Base-by-base conservation (phyloP, 2,113 vertebrate genomes). In the Ondatra zibethicus region DNA sequence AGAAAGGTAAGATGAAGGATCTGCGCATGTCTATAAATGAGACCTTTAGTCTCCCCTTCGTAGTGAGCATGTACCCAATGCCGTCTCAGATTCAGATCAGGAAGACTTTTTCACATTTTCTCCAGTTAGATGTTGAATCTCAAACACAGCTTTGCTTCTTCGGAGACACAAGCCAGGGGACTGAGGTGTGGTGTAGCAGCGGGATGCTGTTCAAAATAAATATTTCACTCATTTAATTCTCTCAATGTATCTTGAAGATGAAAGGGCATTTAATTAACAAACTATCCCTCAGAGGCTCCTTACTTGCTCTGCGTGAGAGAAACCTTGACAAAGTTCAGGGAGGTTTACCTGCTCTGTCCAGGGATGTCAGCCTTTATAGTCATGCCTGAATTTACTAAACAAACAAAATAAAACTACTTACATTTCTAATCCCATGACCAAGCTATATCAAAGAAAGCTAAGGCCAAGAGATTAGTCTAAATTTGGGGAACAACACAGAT, bases 201-300 rank as follows among this genome's bases (percentile, higher is more conserved):
- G 25, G 25, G 25, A 36, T 52, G 13, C 7, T 77, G 63, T 92
- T 88, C 89, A 87, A 96, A 92, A 50, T 95, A 97, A 95, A 94
- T 76, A 96, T 78, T 94, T 91, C 45, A 96, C 91, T 81, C 45
- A 96, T 92, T 81, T 63, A 95, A 95, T 95, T 89, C 58, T 23
- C 61, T 70, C 87, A 96, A 50, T 95, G 91, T 68, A 91, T 82
- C 88, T 96, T 85, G 92, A 97, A 65, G 82, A 80, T 55, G 75
- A 90, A 97, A 87, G 94, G 25, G 61, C n/a, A 84, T 94, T 96
- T 97, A 95, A 93, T 94, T 96, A 93, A 86, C 72, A 90, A 88
- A 94, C 29, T 36, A 31, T 89, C 92, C 55, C 70, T 92, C 78
- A 31, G 50, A 94, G 82, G 50, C 72, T 92, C 90, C 6, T 58